Base-by-base conservation (phyloP, 2,113 vertebrate species). In the Pelmatolapia mariae region DNA sequence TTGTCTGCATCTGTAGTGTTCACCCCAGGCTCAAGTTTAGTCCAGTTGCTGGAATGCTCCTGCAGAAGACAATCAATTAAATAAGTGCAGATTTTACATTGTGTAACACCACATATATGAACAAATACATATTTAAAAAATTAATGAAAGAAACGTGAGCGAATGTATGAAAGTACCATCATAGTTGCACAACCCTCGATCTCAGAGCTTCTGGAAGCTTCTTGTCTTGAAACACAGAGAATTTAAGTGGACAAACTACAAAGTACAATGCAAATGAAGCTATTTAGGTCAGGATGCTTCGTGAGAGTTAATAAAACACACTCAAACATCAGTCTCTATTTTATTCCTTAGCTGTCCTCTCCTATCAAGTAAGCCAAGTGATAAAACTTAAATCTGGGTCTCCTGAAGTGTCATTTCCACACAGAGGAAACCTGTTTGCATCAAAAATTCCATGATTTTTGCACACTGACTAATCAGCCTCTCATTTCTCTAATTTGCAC, bases 11-110 rank as follows among this genome's bases (percentile, higher is more conserved):
- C 63, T 13, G 47, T 26, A 2, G 40, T n/a, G 40, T 40, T 54
- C 56, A 88, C 76, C 56, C 71, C 81, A 71, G 91, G 91, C 12
- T 85, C 13, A 53, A 85, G 56, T 85, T 82, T 82, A 79, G 84
- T 90, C 91, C 91, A 90, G 43, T 1, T 10, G 50, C 56, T 73
- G 56, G 78, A 43, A 6, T 80, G 57, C 86, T 45, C 33, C 78
- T 82, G 68, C 40, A 84, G 19, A 12, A 31, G 26, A 78, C 24
- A 50, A 19, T 19, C 16, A 76, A 8, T 31, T 78, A 50, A 78
- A 50, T 47, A 12, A 3, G 6, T 0, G 24, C 71, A 50, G 24
- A 19, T 50, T 47, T 18, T 5, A 29, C 43, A 0, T 76, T 81
- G 13, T 81, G n/a, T 19, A 1, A 71, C 50, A 71, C 18, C 2